These are phyloP conservation scores for Drosophila tsacasi DNA, from an alignment of 1,140 invertebrate genomes.

Conservation along the genomic window DNA sequence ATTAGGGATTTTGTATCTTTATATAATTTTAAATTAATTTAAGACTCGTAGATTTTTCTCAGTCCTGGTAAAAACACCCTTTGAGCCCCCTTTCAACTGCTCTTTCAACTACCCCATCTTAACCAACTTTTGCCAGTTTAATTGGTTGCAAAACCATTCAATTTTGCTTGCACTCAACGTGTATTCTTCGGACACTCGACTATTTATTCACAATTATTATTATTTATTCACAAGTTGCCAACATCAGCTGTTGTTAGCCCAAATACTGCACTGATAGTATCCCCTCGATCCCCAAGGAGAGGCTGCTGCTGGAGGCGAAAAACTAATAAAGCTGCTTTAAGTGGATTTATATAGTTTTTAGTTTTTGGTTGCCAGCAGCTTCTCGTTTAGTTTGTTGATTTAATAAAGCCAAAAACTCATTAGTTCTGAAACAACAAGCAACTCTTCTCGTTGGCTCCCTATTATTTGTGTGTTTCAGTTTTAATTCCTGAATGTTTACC, in stretches of 20 bases:
- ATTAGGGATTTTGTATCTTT: background rate
- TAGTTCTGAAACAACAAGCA: slow-evolving; percentile 36
- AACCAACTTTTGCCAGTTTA: slow-evolving; percentile 10
- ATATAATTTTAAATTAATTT: background rate
- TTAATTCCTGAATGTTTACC: slow-evolving; percentile 33
- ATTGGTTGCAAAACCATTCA: slow-evolving; percentile 27
- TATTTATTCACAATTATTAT: slow-evolving; percentile 67
- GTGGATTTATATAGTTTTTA: slow-evolving; percentile 27
- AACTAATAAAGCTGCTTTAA: slow-evolving; percentile 32
- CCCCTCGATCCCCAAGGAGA: background rate
- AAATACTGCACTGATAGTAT: slow-evolving; percentile 9
- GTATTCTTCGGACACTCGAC: slow-evolving; percentile 18
- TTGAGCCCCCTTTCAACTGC: background rate
- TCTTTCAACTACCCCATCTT: background rate
- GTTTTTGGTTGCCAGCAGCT: background rate
- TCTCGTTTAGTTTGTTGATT: slow-evolving; percentile 31
- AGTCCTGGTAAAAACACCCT: background rate
- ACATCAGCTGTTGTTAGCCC: slow-evolving; percentile 7
- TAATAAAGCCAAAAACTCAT: slow-evolving; percentile 51
- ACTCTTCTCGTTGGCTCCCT: background rate
- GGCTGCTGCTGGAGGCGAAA: slow-evolving; percentile 7
- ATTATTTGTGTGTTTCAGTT: slow-evolving; percentile 30
- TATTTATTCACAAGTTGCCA: slow-evolving; percentile 34
- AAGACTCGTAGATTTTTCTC: accelerated
- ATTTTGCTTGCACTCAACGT: slow-evolving; percentile 6